Evolutionary conservation across 2,888 invertebrate species (phyloP).

Genomic region (Athalia circularis): DNA sequence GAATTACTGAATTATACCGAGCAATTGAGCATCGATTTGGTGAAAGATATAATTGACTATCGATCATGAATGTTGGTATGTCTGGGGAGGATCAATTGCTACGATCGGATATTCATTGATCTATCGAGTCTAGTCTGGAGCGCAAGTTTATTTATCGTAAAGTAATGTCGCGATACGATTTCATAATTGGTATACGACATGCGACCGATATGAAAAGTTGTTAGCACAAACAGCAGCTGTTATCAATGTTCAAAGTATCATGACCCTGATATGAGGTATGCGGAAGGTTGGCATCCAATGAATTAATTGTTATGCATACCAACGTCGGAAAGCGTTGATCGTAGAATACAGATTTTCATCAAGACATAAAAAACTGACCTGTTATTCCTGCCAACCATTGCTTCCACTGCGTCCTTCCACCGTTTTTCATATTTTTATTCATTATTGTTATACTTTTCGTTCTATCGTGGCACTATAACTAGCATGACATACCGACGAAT

Average conservation of each 20-base stretch:
- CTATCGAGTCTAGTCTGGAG: no score
- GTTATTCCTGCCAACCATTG: constrained; percentile 71
- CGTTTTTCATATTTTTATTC: constrained; percentile 41
- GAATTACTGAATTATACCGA: no score
- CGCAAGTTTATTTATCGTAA: no score
- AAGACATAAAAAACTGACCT: constrained; percentile 56
- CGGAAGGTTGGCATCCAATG: not conserved
- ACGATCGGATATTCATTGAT: no score
- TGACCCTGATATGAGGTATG: not conserved
- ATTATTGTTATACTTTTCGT: not conserved
- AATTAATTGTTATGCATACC: not conserved
- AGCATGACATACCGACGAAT: no score
- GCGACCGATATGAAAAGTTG: not conserved
- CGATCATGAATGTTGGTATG: no score
- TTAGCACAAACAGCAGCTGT: not conserved
- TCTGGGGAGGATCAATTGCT: no score
- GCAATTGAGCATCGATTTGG: no score
- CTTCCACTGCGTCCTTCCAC: constrained; percentile 64
- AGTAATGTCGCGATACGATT: not conserved
- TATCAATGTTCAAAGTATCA: not conserved
- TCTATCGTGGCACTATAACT: not conserved
- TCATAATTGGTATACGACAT: no score
- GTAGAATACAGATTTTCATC: not conserved
- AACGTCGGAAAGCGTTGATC: not conserved
- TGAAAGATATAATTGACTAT: no score